Evolutionary conservation across 2,888 invertebrate genomes (phyloP), one percentile per base, ranked within the genome.

Genomic region (Ctenicera cuprea): DNA sequence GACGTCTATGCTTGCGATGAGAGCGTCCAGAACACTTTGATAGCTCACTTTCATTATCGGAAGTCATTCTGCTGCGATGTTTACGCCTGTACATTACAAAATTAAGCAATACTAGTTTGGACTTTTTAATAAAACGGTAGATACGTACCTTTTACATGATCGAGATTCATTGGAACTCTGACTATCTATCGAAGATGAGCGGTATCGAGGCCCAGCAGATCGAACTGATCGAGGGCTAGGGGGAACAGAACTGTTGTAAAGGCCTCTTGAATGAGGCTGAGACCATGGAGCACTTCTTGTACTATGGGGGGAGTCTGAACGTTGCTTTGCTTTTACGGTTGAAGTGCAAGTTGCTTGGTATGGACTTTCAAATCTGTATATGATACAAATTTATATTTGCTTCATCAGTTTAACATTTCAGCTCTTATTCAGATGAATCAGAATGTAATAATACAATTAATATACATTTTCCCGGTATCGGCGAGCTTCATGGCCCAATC

Each of bases 31-130:
- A 96, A 48, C 95, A 93, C 74, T 95, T 92, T 0, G 96, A 96
- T 79, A 95, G 88, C 87, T 97, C 96, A 82, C 96, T 96, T 87
- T 97, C 96, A 79, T 95, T 96, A 85, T 97, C 97, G 0, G 96
- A 96, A 79, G 95, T 92, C 82, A 93, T 90, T 78, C 94, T 91
- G 81, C 95, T 94, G 43, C 95, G 92, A 85, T 95, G 95, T 85
- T 94, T 93, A 82, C 89, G 88, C 82, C 89, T 89, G 70, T 64
- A 54, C 14, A n/a, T n/a, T n/a, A n/a, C n/a, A n/a, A n/a, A n/a
- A n/a, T n/a, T n/a, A n/a, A n/a, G n/a, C n/a, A n/a, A n/a, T n/a
- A n/a, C n/a, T 30, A 30, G 2, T n/a, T 14, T n/a, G 3, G 1
- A 33, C 5, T 33, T 33, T 48, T 45, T 5, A 45, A n/a, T 26